phyloP scores from a whole-genome alignment of 2,113 vertebrate species.

The Bagarius yarrelli region DNA sequence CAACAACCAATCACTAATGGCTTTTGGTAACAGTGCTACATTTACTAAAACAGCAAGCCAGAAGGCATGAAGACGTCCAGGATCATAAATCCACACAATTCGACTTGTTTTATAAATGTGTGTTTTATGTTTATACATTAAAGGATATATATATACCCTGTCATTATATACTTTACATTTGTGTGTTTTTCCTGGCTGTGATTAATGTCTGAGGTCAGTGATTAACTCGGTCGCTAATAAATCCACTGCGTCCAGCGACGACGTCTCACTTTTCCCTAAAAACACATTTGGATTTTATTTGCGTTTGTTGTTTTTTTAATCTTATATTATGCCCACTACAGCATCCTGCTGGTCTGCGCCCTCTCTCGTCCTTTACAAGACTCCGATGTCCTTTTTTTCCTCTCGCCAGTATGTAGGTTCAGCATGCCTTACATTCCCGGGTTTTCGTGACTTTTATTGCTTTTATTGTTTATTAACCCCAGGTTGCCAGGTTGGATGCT shows the following conservation, averaged over 20 bases:
- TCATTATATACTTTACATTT: not conserved
- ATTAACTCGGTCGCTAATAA: slow-evolving; percentile 20
- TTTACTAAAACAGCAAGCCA: not conserved
- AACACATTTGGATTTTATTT: slow-evolving; percentile 39
- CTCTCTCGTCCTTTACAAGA: slow-evolving; percentile 25
- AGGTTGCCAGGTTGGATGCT: slow-evolving; percentile 47
- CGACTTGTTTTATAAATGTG: not conserved
- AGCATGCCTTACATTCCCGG: slow-evolving; percentile 49
- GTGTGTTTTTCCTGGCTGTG: not conserved
- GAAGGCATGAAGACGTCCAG: not conserved
- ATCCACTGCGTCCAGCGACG: slow-evolving; percentile 1
- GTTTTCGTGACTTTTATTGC: slow-evolving; percentile 52
- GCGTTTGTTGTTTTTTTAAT: slow-evolving; percentile 30
- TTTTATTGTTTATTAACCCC: slow-evolving; percentile 55
- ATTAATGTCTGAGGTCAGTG: slow-evolving; percentile 25
- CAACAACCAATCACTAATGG: not conserved
- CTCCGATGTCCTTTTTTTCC: slow-evolving; percentile 12
- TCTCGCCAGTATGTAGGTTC: slow-evolving; percentile 2
- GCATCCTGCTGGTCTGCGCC: slow-evolving; percentile 11
- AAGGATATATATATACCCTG: not conserved
- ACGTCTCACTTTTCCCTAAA: slow-evolving; percentile 26
- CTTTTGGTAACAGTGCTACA: not conserved
- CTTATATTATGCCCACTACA: slow-evolving; percentile 7
- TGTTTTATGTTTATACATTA: not conserved
- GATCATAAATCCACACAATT: not conserved